Percentiles rank a stretch among this genome's conserved stretches.
Conservation (phyloP, 2,113 vertebrate species). For the Candoia aspera region DNA sequence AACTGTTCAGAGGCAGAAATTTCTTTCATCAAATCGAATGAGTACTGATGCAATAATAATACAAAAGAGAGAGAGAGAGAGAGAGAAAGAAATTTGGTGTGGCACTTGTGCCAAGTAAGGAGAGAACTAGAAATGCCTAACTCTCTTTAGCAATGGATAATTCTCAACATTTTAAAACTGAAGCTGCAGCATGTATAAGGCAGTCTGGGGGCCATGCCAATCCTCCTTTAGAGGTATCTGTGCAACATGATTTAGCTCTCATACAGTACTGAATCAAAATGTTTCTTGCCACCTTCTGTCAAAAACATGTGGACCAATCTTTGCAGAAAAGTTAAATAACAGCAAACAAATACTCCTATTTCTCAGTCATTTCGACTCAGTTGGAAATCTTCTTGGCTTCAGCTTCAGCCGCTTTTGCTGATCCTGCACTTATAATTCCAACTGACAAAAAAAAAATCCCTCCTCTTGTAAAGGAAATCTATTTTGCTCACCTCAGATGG, state of each 20-base stretch:
- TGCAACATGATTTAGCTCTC: accelerated
- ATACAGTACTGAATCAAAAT: not conserved
- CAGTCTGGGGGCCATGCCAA: not conserved
- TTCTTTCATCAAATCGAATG: not conserved
- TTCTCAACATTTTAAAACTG: not conserved
- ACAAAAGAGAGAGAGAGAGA: too few species aligned
- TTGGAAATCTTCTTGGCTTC: not conserved
- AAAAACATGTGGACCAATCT: not conserved
- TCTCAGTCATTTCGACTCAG: not conserved
- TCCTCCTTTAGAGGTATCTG: not conserved
- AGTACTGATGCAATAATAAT: not conserved
- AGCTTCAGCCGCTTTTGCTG: conserved; percentile 11
- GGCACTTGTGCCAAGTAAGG: not conserved
- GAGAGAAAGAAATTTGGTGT: not conserved
- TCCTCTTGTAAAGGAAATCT: conserved; percentile 22
- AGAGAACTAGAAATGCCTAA: not conserved
- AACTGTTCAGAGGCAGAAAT: not conserved
- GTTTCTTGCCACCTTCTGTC: not conserved
- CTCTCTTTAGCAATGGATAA: not conserved
- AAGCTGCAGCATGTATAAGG: accelerated
- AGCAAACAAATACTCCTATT: not conserved
- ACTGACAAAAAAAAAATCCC: conserved; percentile 26
- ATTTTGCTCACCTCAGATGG: not conserved
- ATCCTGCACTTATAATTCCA: conserved; percentile 19
- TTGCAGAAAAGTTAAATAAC: accelerated